Percentiles rank a stretch among this genome's conserved stretches.
phyloP scores from a whole-genome alignment of 1,140 invertebrate genomes.

The Drosophila subpulchrella region DNA sequence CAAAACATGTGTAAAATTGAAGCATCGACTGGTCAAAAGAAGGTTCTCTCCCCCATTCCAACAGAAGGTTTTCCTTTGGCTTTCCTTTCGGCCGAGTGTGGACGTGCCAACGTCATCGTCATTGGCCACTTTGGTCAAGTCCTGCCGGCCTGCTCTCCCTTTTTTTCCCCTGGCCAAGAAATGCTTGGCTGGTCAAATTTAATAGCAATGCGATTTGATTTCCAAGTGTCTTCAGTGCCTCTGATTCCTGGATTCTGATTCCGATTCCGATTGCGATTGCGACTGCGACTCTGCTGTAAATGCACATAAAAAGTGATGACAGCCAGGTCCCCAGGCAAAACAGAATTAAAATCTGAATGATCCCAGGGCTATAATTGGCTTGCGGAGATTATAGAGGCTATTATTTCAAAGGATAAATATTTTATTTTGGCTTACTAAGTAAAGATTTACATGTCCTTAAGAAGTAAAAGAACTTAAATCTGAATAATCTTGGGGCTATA shows the following conservation, averaged over 20 bases:
- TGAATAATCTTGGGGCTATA: too few species aligned
- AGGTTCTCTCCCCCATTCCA: not conserved
- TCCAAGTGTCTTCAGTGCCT: conserved; percentile 39
- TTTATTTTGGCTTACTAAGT: not conserved
- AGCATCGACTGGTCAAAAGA: conserved; percentile 51
- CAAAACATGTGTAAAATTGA: conserved; percentile 78
- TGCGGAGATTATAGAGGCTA: not conserved
- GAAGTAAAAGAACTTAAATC: too few species aligned
- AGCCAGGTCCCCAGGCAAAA: conserved; percentile 2
- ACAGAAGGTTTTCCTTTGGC: not conserved
- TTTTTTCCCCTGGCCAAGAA: conserved; percentile 35
- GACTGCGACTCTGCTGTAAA: conserved; percentile 26
- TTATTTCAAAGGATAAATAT: not conserved
- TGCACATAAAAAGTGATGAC: conserved; percentile 36
- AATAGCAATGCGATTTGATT: conserved; percentile 70
- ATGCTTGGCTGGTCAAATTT: conserved; percentile 67
- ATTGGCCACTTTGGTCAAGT: conserved; percentile 39
- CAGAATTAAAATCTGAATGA: not conserved
- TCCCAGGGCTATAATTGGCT: not conserved
- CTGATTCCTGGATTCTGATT: conserved; percentile 5
- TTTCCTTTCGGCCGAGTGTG: conserved; percentile 5
- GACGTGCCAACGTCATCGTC: conserved; percentile 55
- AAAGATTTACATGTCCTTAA: too few species aligned
- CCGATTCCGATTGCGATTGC: not conserved
- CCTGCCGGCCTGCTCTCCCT: not conserved